Evolutionary conservation across 1,140 invertebrate species (phyloP), one percentile per base, ranked within the genome.

Genomic region (Phocides pigmalion): DNA sequence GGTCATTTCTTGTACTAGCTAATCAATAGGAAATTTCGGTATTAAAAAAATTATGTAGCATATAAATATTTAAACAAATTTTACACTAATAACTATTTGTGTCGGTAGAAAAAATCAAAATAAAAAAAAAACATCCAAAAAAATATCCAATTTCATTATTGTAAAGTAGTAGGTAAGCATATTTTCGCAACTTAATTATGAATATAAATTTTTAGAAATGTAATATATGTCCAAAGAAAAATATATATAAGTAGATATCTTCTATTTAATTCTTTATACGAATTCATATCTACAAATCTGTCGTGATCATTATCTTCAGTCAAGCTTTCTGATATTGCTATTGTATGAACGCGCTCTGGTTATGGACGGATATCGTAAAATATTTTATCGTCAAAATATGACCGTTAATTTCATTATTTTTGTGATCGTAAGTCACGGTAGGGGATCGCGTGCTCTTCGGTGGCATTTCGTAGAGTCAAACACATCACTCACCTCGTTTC

Each of bases 341-440:
- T 49, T 49, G 14, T 39, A 53, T 39, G 11, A 51, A 19, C 15
- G 28, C 19, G 47, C 32, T n/a, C 12, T 41, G 47, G 54, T 22
- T 51, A 51, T 49, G 50, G 49, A 59, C 47, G 70, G 65, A 74
- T 58, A 58, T 64, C 70, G 51, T 76, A 72, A 76, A 76, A 62
- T 61, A 35, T 62, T 82, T 79, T 72, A 81, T 63, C 63, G 64
- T 49, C 66, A 66, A 72, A 76, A 76, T 81, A 78, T 75, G 50
- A 66, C 66, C 49, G 15, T 56, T 85, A 82, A 85, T 85, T 85
- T 83, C 74, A 85, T 85, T 85, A 85, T 74, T 80, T 79, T 78
- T 75, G 76, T 76, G 65, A 67, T 70, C 71, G 66, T 68, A 68
- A 82, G 72, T 73, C 68, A 70, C 70, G 71, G 64, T 63, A 75